Evolutionary conservation across 2,113 vertebrate species (phyloP), one percentile per base, ranked within the genome.

Genomic region (Leucoraja erinaceus): DNA sequence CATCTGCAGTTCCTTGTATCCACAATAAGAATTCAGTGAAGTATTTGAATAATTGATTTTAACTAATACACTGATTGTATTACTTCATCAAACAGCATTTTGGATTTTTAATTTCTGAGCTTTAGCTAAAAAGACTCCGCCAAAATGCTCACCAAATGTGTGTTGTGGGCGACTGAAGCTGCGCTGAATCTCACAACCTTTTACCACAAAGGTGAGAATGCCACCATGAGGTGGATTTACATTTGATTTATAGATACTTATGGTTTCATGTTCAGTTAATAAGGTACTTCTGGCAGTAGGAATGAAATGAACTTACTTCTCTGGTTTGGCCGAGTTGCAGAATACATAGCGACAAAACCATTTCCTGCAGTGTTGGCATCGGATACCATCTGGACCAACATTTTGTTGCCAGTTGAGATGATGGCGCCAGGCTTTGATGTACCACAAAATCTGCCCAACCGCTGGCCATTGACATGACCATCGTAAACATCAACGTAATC

Each of bases 321-420:
- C 95, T 99, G 97, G 0, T 99, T 96, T 18, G 98, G 97, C 93
- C 98, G 96, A 68, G 97, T 97, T 31, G 98, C 97, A 76, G 98
- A 97, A 96, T 97, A 99, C 94, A 96, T 98, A 0, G 98, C 97
- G 94, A 99, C 96, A 95, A 99, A 99, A 91, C 99, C 99, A 90
- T 97, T 99, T 76, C 99, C 99, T 56, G 98, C 99, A 0, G 98
- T 99, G 93, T 99, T 99, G 93, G 98, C 98, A 47, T 99, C 99
- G 0, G 99, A 99, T 93, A 99, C 95, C 98, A 99, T 99, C 95
- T 99, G 98, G 93, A 99, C 95, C 94, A 98, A 94, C 98, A 99
- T 99, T 96, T 98, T 99, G 96, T 99, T 99, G 95, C 96, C 95
- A 1, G 95, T 97, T 95, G 99, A 98, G 63, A 99, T 97, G 0